phyloP scores from a whole-genome alignment of 2,113 vertebrate genomes.

The Psilopogon haemacephalus region DNA sequence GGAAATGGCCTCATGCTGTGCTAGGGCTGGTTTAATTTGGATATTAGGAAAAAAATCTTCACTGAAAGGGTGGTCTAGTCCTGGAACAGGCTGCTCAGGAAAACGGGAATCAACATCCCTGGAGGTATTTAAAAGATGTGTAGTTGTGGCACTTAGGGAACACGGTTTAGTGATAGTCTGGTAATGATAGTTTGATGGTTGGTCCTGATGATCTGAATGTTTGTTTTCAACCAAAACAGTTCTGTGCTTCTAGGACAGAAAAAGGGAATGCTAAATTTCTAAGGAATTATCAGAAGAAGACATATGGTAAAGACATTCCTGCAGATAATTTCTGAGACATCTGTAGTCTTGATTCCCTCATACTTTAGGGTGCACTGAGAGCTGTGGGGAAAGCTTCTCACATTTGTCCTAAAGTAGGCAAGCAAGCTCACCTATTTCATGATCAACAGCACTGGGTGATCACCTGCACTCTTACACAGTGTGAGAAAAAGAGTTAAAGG shows the following conservation, averaged over 20 bases:
- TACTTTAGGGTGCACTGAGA: not conserved
- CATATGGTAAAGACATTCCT: not conserved
- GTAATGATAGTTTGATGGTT: too few species aligned
- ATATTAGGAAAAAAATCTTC: too few species aligned
- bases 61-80: too few species aligned
- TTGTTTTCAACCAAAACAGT: too few species aligned
- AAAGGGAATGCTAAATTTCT: not conserved
- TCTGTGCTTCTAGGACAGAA: not conserved
- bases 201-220: too few species aligned
- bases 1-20: too few species aligned
- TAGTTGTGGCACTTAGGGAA: too few species aligned
- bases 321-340: not conserved
- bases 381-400: not conserved
- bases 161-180: too few species aligned
- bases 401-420: not conserved
- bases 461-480: not conserved
- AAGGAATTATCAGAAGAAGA: not conserved
- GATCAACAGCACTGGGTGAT: not conserved
- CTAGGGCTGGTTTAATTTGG: too few species aligned
- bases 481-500: not conserved
- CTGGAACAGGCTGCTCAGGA: too few species aligned
- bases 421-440: not conserved
- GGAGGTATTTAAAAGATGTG: too few species aligned
- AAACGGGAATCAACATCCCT: too few species aligned
- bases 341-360: not conserved